phyloP scores from a whole-genome alignment of 2,797 vertebrate species.

The Gephyroberyx darwinii region DNA sequence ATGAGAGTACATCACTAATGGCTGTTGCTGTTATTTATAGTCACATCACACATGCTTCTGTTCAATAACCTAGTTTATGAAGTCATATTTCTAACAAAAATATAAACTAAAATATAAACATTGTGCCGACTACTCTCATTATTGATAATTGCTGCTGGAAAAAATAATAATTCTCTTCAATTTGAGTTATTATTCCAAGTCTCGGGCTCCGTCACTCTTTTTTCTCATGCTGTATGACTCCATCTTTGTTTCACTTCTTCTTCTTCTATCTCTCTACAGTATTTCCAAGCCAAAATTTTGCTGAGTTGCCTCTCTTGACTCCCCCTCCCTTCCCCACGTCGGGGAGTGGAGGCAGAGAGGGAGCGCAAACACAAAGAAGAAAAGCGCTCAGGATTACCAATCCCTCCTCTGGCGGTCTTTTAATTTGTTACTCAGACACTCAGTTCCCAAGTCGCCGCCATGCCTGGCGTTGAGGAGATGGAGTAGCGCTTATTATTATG shows the following conservation, averaged over 20 bases:
- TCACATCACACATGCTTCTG: not conserved
- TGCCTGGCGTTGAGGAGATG: conserved; percentile 37
- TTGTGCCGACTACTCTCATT: too few relatives aligned
- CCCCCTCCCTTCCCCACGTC: too few relatives aligned
- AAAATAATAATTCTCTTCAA: not conserved
- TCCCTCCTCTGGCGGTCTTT: conserved; percentile 17
- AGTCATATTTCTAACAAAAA: not conserved
- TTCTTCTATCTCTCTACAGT: not conserved
- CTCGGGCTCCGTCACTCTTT: not conserved
- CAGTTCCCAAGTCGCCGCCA: conserved; percentile 14
- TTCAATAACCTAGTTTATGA: not conserved
- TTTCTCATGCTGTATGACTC: not conserved
- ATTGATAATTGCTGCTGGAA: not conserved
- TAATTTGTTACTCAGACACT: not conserved
- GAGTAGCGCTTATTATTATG: conserved; percentile 50
- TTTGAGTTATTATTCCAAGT: not conserved
- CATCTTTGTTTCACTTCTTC: not conserved
- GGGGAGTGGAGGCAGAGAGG: not conserved
- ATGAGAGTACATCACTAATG: too few relatives aligned
- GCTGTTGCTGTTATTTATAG: too few relatives aligned
- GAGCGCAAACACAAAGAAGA: not conserved
- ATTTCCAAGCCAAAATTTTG: not conserved
- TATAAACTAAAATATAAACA: too few relatives aligned
- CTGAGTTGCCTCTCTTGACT: not conserved
- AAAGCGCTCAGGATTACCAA: not conserved